Evolutionary conservation across 2,888 invertebrate genomes (phyloP).

Genomic region (Ligdia adustata): DNA sequence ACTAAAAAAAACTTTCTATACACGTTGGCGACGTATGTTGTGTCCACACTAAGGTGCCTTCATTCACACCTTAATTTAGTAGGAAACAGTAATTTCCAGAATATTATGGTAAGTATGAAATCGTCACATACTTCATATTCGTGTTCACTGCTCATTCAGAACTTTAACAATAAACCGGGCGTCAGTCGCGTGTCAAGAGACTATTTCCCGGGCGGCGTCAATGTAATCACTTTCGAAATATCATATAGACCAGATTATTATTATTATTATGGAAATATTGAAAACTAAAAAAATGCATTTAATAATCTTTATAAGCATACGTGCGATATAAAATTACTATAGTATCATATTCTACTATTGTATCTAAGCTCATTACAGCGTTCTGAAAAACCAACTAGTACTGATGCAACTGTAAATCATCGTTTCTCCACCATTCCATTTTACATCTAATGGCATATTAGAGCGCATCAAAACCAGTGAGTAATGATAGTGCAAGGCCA

Average conservation of each 20-base stretch:
- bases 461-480: too few relatives aligned
- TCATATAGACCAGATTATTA: constrained; percentile 23
- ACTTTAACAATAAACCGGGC: constrained; percentile 49
- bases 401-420: too few relatives aligned
- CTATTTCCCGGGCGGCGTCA: constrained; percentile 39
- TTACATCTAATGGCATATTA: too few relatives aligned
- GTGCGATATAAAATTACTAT: too few relatives aligned
- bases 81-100: not conserved
- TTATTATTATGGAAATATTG: not conserved
- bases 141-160: constrained; percentile 31
- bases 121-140: constrained; percentile 26
- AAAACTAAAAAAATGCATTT: not conserved
- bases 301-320: too few relatives aligned
- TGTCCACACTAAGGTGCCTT: not conserved
- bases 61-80: constrained; percentile 1
- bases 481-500: not conserved
- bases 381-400: too few relatives aligned
- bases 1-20: too few relatives aligned
- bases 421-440: too few relatives aligned
- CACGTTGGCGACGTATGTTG: too few relatives aligned
- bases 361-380: too few relatives aligned
- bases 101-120: constrained; percentile 33
- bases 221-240: constrained; percentile 27
- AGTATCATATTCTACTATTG: too few relatives aligned
- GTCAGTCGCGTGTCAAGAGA: constrained; percentile 51